A percentile compares a stretch with the other conserved stretches of the same genome.
Conservation (phyloP, 2,888 invertebrate genomes). For the Muscina levida region DNA sequence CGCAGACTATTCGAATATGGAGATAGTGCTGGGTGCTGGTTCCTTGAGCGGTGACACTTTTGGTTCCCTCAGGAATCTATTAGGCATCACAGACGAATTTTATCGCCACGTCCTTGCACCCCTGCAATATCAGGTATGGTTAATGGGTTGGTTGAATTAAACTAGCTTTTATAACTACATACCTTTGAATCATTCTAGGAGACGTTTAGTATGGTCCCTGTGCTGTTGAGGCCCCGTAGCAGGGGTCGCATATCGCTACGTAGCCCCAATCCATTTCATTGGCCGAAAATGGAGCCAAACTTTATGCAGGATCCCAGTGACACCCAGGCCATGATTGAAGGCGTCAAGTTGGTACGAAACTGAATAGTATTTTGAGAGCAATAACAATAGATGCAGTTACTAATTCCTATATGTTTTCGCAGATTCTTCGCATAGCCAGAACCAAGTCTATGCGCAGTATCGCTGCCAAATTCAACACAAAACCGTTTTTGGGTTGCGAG, state of each 20-base stretch:
- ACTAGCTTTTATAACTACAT: not conserved
- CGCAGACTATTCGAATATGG: slow-evolving; percentile 86
- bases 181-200: slow-evolving; percentile 71
- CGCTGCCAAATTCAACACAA: slow-evolving; percentile 81
- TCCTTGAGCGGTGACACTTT: slow-evolving; percentile 87
- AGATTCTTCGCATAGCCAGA: slow-evolving; percentile 83
- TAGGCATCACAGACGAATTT: slow-evolving; percentile 82
- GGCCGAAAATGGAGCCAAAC: slow-evolving; percentile 90
- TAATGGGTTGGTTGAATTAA: not conserved
- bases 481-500: slow-evolving; percentile 86
- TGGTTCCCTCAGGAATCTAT: slow-evolving; percentile 84
- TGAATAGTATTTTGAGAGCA: too few species aligned
- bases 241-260: slow-evolving; percentile 86
- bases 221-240: slow-evolving; percentile 88
- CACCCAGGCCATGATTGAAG: slow-evolving; percentile 86
- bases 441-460: slow-evolving; percentile 81
- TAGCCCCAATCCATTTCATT: slow-evolving; percentile 86
- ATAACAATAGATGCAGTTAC: too few species aligned
- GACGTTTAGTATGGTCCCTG: slow-evolving; percentile 86
- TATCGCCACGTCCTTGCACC: slow-evolving; percentile 78
- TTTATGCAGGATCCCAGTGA: slow-evolving; percentile 89
- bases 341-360: slow-evolving; percentile 86
- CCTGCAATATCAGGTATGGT: slow-evolving; percentile 72
- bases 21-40: slow-evolving; percentile 89
- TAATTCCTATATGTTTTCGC: slow-evolving; percentile 64